These are phyloP conservation scores for Bergia puertoricense DNA, from an alignment of 92 coral and sea anemone genomes.

Conservation along the genomic window DNA sequence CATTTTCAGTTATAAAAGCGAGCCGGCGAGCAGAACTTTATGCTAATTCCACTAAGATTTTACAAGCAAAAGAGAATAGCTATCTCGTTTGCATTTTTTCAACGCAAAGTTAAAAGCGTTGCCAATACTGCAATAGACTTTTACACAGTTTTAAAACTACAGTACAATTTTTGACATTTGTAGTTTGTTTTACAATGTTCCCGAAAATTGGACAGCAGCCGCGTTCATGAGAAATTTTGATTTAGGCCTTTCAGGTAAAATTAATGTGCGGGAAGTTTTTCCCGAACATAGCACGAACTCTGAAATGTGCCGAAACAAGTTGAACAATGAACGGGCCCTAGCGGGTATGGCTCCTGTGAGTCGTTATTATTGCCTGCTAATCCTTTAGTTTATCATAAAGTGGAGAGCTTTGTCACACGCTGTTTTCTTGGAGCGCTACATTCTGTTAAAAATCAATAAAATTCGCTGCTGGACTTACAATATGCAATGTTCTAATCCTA, in stretches of 20 bases:
- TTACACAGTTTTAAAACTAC: background rate
- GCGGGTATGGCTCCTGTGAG: conserved; percentile 75
- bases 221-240: background rate
- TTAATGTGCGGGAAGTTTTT: conserved; percentile 17
- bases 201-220: conserved; percentile 5
- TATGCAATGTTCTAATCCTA: conserved; percentile 61
- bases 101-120: background rate
- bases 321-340: conserved; percentile 86
- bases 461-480: conserved; percentile 69
- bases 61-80: conserved; percentile 30
- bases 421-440: conserved; percentile 53
- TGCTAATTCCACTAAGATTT: conserved; percentile 58
- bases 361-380: conserved; percentile 52
- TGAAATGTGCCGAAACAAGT: conserved; percentile 60
- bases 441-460: conserved; percentile 65
- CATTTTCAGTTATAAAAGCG: conserved; percentile 47
- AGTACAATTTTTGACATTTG: background rate
- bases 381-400: conserved; percentile 68
- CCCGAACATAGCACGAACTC: conserved; percentile 22
- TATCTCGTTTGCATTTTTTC: conserved; percentile 36
- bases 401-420: conserved; percentile 48
- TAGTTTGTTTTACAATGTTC: conserved; percentile 20
- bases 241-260: conserved; percentile 1
- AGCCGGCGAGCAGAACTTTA: conserved; percentile 54
- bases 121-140: background rate